Percentiles rank a stretch among this genome's conserved stretches.
Conservation (phyloP, 2,888 invertebrate genomes). For the Trilocha varians region DNA sequence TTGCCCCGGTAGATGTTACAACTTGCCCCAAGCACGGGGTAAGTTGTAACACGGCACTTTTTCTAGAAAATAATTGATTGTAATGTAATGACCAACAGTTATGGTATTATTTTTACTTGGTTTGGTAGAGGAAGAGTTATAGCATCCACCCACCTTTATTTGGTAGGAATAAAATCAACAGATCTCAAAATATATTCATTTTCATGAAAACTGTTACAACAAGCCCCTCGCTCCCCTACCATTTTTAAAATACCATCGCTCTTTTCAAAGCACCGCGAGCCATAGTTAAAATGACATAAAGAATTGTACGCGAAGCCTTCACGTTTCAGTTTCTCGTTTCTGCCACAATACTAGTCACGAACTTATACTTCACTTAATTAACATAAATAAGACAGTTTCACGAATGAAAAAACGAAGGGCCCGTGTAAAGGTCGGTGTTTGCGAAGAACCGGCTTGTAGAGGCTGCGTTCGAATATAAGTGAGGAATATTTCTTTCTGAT, state of each 20-base stretch:
- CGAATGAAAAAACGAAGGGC: slow-evolving; percentile 52
- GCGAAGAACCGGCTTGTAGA: slow-evolving; percentile 49
- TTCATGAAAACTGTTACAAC: no score
- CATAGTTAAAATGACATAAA: neutral
- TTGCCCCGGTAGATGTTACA: no score
- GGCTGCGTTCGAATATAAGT: slow-evolving; percentile 14
- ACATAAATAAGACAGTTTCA: slow-evolving; percentile 69
- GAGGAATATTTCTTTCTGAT: slow-evolving; percentile 4
- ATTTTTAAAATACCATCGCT: neutral
- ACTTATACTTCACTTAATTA: slow-evolving; percentile 73
- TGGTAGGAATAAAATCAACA: no score
- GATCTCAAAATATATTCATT: no score
- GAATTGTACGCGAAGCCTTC: slow-evolving; percentile 21
- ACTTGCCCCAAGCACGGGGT: no score
- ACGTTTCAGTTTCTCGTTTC: slow-evolving; percentile 38
- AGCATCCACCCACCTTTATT: no score
- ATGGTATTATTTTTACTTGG: no score
- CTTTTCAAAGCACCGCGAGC: neutral
- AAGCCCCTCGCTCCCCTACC: no score
- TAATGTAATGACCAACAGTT: no score
- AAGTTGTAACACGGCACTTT: no score
- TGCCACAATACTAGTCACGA: slow-evolving; percentile 68
- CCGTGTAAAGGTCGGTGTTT: slow-evolving; percentile 47
- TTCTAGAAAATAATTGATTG: no score
- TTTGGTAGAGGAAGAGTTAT: no score